These are phyloP conservation scores for Microtus pennsylvanicus DNA, from an alignment of 2,113 vertebrate species.

Conservation along the genomic window DNA sequence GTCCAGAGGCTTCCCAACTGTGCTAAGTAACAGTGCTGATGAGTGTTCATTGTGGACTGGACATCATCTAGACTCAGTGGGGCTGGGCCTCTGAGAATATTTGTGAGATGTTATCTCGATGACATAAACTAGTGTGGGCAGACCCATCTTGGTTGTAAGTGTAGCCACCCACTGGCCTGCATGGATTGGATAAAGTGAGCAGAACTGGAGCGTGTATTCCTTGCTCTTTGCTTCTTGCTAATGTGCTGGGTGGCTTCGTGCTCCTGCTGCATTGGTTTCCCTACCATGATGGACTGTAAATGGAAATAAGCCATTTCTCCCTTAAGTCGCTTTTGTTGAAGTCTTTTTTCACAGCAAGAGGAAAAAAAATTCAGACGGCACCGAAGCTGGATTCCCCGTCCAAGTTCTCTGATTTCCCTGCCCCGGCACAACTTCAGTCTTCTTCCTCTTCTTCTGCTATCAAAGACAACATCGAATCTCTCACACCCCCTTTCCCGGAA, in stretches of 20 bases:
- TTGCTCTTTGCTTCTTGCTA: background rate
- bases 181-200: background rate
- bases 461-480: background rate
- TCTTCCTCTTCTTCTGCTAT: background rate
- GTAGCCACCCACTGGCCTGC: background rate
- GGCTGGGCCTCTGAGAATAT: too few species aligned
- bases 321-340: background rate
- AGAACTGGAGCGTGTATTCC: too few species aligned
- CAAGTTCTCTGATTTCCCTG: background rate
- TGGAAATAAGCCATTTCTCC: background rate
- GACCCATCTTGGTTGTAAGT: background rate
- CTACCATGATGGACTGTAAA: background rate
- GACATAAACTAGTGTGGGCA: background rate
- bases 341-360: background rate
- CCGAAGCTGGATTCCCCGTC: too few species aligned
- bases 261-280: background rate
- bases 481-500: constrained; percentile 1
- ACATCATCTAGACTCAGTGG: background rate
- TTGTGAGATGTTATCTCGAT: background rate
- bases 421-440: background rate
- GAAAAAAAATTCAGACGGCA: background rate
- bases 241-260: background rate
- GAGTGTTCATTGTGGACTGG: background rate
- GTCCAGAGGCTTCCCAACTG: background rate
- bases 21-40: background rate